phyloP scores from a whole-genome alignment of 1,140 invertebrate species.

The Pseudomyrmex pallidus region DNA sequence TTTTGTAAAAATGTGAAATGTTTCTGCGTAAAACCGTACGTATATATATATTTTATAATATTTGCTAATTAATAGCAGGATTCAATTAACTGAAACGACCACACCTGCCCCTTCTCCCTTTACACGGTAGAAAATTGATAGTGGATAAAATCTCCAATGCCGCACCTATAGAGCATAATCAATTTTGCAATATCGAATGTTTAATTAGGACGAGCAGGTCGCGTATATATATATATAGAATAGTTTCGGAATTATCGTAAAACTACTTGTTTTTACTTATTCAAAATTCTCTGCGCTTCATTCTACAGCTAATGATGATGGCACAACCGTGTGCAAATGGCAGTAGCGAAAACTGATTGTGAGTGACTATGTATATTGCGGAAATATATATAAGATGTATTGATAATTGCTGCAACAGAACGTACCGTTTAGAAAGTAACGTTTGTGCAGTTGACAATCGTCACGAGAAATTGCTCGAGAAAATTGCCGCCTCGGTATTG shows the following conservation, averaged over 20 bases:
- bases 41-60: slow-evolving; percentile 31
- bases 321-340: neutral
- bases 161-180: slow-evolving; percentile 32
- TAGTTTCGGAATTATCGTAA: neutral
- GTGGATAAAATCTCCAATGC: slow-evolving; percentile 55
- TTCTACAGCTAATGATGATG: neutral
- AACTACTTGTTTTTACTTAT: neutral
- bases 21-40: neutral
- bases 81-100: slow-evolving; percentile 45
- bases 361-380: neutral
- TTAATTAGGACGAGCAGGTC: slow-evolving; percentile 24
- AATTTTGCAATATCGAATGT: slow-evolving; percentile 54
- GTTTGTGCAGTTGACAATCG: neutral
- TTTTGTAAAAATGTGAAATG: neutral
- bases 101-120: slow-evolving; percentile 10
- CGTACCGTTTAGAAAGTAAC: too few species aligned
- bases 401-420: neutral
- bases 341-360: neutral
- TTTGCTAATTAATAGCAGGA: slow-evolving; percentile 41
- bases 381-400: neutral
- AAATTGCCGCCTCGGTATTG: slow-evolving; percentile 40
- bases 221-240: too few species aligned
- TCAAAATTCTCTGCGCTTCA: neutral
- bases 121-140: slow-evolving; percentile 48
- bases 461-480: slow-evolving; percentile 21